Conservation (phyloP, 2,797 vertebrate genomes). For the Acomys russatus region DNA sequence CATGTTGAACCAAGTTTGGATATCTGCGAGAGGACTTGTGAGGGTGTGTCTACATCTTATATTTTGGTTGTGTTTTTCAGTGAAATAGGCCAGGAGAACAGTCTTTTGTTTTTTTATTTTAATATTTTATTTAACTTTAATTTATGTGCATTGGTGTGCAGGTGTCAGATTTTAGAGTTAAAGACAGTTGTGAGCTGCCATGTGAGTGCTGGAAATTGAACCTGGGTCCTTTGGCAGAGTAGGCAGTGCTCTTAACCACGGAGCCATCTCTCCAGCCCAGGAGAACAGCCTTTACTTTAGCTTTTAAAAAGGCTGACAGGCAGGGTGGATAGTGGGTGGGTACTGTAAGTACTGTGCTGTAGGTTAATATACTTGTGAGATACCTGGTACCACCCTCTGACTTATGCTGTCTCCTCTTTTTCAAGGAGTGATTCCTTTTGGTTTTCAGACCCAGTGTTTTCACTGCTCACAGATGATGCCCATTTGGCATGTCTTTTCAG, state of each 20-base stretch:
- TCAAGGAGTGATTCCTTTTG: slow-evolving; percentile 46
- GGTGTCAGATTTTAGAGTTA: too few relatives aligned
- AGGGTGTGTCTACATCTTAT: slow-evolving; percentile 26
- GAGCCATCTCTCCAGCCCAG: too few relatives aligned
- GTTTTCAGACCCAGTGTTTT: slow-evolving; percentile 56
- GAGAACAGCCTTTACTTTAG: slow-evolving; percentile 1
- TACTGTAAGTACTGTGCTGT: slow-evolving; percentile 14
- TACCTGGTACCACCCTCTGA: slow-evolving; percentile 33
- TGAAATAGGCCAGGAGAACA: slow-evolving; percentile 66
- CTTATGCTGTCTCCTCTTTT: slow-evolving; percentile 53
- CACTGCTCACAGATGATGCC: slow-evolving; percentile 7
- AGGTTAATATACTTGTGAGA: slow-evolving; percentile 56
- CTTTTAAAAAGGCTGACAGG: slow-evolving; percentile 62
- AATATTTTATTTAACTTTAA: too few relatives aligned
- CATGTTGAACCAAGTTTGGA: slow-evolving; percentile 37
- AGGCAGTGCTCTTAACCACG: too few relatives aligned
- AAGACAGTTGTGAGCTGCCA: too few relatives aligned
- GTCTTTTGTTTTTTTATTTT: not conserved
- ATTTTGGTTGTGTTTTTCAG: slow-evolving; percentile 67
- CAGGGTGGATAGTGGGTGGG: not conserved
- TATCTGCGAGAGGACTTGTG: not conserved
- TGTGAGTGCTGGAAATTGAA: too few relatives aligned
- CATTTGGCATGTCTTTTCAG: slow-evolving; percentile 39
- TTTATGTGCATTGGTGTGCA: too few relatives aligned
- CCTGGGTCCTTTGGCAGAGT: too few relatives aligned